Base-by-base conservation (phyloP, 2,888 invertebrate genomes). In the Megalurothrips usitatus region DNA sequence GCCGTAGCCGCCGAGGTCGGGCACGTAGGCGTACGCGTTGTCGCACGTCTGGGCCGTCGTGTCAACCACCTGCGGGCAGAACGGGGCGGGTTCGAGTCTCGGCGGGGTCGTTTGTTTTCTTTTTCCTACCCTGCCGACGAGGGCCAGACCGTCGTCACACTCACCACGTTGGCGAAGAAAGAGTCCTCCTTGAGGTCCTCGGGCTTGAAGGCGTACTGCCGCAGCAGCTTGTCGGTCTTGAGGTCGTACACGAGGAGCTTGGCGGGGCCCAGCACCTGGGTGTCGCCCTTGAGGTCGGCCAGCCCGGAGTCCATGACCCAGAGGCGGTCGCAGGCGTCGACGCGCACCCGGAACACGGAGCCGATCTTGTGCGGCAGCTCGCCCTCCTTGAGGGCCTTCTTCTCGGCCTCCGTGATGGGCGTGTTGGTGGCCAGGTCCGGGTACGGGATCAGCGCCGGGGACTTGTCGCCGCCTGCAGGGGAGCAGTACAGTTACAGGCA, bases 291-390 rank as follows among this genome's bases (percentile, higher is more conserved):
- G 23, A 94, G 93, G 84, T 94, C 91, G 6, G 93, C 91, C 85
- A 93, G 92, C 0, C 95, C 95, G 0, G 94, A 93, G 86, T 95
- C 95, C 82, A 95, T 87, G 0, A 94, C 90, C 95, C 95, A 95
- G 8, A 95, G 88, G 68, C 94, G 90, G 79, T 92, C 92, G 84
- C 95, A 95, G 0, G 90, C 88, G 86, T 95, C 95, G 0, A 92
- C 91, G 84, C 91, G 91, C 79, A 94, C 88, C 43, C 95, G 90
- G 85, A 94, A 95, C 0, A 94, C 94, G 1, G 94, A 95, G 0
- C 92, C 83, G 17, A 85, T 84, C 78, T 83, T 84, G 75, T 82
- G 82, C 14, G 83, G 81, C 1, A 34, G 78, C 28, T 78, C 47
- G 14, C 49, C 47, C 43, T 81, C 49, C 43, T 78, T 47, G 14